A percentile compares a stretch with the other conserved stretches of the same genome.
Evolutionary conservation across 92 coral and sea anemone species (phyloP).

Genomic region (Epizoanthus scotinus): DNA sequence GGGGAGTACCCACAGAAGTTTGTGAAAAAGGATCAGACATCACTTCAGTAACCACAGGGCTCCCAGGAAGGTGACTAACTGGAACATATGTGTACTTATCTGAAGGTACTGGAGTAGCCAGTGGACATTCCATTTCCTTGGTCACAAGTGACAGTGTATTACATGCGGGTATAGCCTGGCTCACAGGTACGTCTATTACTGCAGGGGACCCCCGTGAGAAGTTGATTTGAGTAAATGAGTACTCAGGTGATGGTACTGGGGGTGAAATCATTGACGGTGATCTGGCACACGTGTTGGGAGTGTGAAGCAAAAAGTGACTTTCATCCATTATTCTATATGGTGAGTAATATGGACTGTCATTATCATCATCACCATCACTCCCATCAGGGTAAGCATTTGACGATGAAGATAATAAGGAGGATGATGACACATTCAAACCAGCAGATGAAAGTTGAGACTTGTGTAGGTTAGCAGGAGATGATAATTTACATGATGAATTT

Average conservation of each 20-base stretch:
- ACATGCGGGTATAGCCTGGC: background rate
- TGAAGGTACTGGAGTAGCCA: background rate
- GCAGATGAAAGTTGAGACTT: background rate
- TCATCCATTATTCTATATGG: background rate
- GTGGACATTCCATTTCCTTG: background rate
- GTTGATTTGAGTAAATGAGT: constrained; percentile 44
- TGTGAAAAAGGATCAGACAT: background rate
- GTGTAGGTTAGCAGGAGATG: background rate
- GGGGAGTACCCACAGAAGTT: background rate
- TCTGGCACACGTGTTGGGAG: background rate
- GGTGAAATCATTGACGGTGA: constrained; percentile 58
- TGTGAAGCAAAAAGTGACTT: background rate
- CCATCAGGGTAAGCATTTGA: background rate
- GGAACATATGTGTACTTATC: background rate
- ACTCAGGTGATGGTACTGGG: constrained; percentile 75
- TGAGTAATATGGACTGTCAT: background rate
- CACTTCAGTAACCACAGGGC: constrained; percentile 1
- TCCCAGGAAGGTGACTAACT: background rate
- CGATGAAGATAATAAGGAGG: no score
- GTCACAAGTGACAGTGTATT: background rate
- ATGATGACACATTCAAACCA: background rate
- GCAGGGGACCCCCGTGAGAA: constrained; percentile 36
- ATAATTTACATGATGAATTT: background rate
- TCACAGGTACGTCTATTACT: background rate
- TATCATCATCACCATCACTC: background rate